phyloP scores from a whole-genome alignment of 2,113 vertebrate species.

The Alces alces region DNA sequence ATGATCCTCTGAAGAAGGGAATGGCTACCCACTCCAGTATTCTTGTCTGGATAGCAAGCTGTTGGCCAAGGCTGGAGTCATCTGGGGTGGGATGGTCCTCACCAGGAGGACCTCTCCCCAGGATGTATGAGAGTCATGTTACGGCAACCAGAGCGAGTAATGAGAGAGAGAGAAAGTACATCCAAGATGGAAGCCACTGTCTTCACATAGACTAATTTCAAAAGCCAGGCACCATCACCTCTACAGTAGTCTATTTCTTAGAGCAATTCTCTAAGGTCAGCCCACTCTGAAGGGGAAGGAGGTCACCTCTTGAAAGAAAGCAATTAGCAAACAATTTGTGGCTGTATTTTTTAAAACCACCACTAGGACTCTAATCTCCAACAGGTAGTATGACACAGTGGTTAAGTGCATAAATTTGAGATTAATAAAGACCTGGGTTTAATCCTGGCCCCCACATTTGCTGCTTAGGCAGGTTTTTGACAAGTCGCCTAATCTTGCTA shows the following conservation, averaged over 20 bases:
- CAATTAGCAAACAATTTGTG: neutral
- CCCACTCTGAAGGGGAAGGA: neutral
- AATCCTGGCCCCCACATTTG: neutral
- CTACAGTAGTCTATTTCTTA: neutral
- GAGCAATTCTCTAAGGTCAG: neutral
- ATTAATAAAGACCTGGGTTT: neutral
- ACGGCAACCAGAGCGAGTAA: neutral
- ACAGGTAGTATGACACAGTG: neutral
- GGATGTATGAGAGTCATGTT: neutral
- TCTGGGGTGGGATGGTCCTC: neutral
- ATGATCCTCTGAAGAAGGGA: neutral
- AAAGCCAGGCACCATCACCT: neutral
- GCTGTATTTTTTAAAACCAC: neutral
- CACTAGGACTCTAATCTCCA: neutral
- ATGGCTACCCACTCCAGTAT: neutral
- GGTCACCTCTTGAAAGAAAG: neutral
- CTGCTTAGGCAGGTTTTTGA: neutral
- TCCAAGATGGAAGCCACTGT: neutral
- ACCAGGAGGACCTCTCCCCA: neutral
- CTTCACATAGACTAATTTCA: neutral
- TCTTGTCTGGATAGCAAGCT: neutral
- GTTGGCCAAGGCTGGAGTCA: neutral
- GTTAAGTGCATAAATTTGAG: neutral
- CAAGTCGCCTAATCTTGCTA: neutral
- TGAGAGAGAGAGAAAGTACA: neutral